Conservation (phyloP, 1,140 invertebrate species). For the Drosophila azteca region DNA sequence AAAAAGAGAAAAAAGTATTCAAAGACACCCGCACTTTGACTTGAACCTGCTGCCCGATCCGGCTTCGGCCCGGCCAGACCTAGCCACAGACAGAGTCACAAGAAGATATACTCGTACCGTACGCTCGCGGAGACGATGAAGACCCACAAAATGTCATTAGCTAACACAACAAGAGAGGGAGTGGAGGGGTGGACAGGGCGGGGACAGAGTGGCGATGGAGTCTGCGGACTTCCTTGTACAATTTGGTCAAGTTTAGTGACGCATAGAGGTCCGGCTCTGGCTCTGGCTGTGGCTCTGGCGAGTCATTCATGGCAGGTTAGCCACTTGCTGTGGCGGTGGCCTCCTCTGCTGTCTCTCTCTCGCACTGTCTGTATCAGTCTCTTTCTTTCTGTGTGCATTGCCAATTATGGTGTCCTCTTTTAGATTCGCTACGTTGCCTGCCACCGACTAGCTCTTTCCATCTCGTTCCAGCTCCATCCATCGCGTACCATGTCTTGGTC, state of each 20-base stretch:
- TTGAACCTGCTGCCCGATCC: constrained; percentile 21
- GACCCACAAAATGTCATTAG: constrained; percentile 48
- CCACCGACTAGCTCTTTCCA: constrained; percentile 8
- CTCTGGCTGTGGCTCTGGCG: constrained; percentile 24
- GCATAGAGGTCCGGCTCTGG: constrained; percentile 70
- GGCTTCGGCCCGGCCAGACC: constrained; percentile 4
- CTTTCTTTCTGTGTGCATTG: constrained; percentile 58
- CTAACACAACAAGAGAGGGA: constrained; percentile 32
- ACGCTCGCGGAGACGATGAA: constrained; percentile 4
- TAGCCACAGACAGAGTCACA: constrained; percentile 35
- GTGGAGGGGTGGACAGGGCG: neutral
- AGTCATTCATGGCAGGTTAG: constrained; percentile 62
- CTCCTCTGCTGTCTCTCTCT: constrained; percentile 9
- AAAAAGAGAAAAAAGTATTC: constrained; percentile 9
- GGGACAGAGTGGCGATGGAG: constrained; percentile 25
- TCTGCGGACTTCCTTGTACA: constrained; percentile 67
- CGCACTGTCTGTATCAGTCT: constrained; percentile 1
- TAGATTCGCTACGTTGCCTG: constrained; percentile 69
- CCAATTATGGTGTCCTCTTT: constrained; percentile 81
- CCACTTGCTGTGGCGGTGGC: neutral
- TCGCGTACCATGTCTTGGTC: neutral
- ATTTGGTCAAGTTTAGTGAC: constrained; percentile 81
- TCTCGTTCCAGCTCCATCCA: no score
- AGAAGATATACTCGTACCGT: neutral
- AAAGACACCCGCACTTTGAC: constrained; percentile 48